These are phyloP conservation scores for Diaprepes abbreviatus DNA, from an alignment of 2,888 invertebrate genomes.

Conservation along the genomic window DNA sequence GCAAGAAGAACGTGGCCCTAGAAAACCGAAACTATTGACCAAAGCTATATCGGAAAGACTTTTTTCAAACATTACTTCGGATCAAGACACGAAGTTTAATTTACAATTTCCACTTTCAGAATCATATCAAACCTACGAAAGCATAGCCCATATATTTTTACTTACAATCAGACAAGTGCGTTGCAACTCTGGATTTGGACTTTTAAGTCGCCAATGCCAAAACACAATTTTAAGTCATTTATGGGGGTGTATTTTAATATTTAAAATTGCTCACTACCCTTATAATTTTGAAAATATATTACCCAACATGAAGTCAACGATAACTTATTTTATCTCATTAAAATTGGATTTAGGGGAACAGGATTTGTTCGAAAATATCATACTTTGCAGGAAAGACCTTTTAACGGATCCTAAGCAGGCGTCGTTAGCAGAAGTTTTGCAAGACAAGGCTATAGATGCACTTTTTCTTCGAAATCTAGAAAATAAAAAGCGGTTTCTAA, in stretches of 20 bases:
- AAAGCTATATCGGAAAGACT: slow-evolving; percentile 37
- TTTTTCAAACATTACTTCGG: slow-evolving; percentile 11
- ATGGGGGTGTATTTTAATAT: slow-evolving; percentile 74
- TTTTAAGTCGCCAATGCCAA: slow-evolving; percentile 69
- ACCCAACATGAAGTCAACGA: slow-evolving; percentile 57
- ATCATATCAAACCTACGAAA: slow-evolving; percentile 68
- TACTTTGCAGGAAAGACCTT: slow-evolving; percentile 63
- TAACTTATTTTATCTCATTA: slow-evolving; percentile 55
- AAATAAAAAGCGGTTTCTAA: slow-evolving; percentile 56
- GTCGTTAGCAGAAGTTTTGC: slow-evolving; percentile 51
- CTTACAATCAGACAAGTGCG: slow-evolving; percentile 72
- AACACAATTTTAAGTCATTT: slow-evolving; percentile 71
- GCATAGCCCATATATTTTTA: slow-evolving; percentile 73
- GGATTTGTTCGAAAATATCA: slow-evolving; percentile 61
- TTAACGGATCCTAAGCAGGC: slow-evolving; percentile 58
- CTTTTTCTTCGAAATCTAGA: slow-evolving; percentile 53
- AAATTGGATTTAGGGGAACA: slow-evolving; percentile 58
- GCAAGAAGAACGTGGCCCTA: slow-evolving; percentile 87
- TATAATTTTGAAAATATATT: slow-evolving; percentile 66
- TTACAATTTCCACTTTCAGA: slow-evolving; percentile 34
- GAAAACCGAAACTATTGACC: slow-evolving; percentile 67
- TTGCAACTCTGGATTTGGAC: slow-evolving; percentile 70
- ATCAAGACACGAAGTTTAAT: background rate
- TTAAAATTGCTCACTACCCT: slow-evolving; percentile 73
- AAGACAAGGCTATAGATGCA: slow-evolving; percentile 53